Evolutionary conservation across 1,140 invertebrate genomes (phyloP).

Genomic region (Drosophila sp.): DNA sequence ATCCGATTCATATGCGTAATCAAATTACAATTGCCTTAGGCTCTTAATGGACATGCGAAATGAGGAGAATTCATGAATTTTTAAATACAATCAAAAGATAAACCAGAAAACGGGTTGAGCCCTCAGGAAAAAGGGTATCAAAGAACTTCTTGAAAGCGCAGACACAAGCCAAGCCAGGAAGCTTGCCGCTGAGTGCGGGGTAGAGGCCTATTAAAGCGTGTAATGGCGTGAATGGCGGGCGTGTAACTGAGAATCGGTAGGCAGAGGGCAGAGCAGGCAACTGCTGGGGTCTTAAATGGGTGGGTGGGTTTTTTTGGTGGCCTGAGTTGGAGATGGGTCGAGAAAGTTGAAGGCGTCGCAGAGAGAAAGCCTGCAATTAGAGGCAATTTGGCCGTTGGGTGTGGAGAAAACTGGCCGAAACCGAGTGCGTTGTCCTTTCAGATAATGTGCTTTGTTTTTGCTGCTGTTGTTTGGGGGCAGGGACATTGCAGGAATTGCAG

Average conservation of each 20-base stretch:
- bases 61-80: background rate
- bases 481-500: conserved; percentile 47
- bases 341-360: conserved; percentile 50
- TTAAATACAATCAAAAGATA: conserved; percentile 1
- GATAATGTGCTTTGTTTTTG: conserved; percentile 60
- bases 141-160: conserved; percentile 63
- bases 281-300: background rate
- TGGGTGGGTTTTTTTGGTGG: background rate
- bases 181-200: conserved; percentile 35
- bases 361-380: conserved; percentile 73
- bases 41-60: background rate
- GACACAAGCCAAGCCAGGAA: conserved; percentile 65
- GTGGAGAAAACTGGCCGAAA: conserved; percentile 28
- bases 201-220: conserved; percentile 76
- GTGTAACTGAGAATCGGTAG: conserved; percentile 47
- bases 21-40: background rate
- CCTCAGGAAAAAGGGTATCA: conserved; percentile 16
- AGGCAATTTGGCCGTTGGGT: conserved; percentile 65
- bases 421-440: conserved; percentile 74
- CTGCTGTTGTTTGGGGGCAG: conserved; percentile 8
- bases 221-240: conserved; percentile 75
- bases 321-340: background rate
- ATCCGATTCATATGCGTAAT: background rate
- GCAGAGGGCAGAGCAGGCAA: background rate
- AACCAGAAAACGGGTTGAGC: background rate